A percentile compares a stretch with the other conserved stretches of the same genome.
phyloP scores from a whole-genome alignment of 2,797 vertebrate species.

The Sardinella longiceps region DNA sequence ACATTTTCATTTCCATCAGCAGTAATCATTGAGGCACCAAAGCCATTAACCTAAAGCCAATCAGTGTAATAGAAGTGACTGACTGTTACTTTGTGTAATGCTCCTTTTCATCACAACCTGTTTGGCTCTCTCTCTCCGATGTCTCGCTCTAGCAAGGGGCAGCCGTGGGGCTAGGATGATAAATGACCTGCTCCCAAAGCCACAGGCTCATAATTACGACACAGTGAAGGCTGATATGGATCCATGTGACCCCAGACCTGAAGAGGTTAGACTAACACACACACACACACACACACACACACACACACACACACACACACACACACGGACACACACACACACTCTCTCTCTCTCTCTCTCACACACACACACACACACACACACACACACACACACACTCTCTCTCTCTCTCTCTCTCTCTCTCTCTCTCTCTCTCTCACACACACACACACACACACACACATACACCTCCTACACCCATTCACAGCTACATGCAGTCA shows the following conservation, averaged over 20 bases:
- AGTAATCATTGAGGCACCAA: neutral
- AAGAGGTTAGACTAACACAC: neutral
- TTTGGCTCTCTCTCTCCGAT: neutral
- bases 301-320: no score
- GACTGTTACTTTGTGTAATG: neutral
- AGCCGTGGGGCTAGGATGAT: conserved; percentile 25
- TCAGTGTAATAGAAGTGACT: conserved; percentile 4
- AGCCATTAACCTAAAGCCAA: neutral
- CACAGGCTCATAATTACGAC: conserved; percentile 29
- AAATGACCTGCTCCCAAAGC: neutral
- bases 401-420: no score
- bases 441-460: no score
- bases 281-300: no score
- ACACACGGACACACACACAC: no score
- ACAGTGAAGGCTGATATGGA: conserved; percentile 15
- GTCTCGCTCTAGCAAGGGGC: neutral
- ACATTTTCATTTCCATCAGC: neutral
- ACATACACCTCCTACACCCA: neutral
- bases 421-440: no score
- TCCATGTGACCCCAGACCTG: neutral
- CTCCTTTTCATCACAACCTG: neutral
- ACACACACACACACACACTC: no score
- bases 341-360: no score
- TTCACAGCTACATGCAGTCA: neutral
- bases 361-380: no score